Conservation (phyloP, 2,113 vertebrate species). For the Uria aalge region DNA sequence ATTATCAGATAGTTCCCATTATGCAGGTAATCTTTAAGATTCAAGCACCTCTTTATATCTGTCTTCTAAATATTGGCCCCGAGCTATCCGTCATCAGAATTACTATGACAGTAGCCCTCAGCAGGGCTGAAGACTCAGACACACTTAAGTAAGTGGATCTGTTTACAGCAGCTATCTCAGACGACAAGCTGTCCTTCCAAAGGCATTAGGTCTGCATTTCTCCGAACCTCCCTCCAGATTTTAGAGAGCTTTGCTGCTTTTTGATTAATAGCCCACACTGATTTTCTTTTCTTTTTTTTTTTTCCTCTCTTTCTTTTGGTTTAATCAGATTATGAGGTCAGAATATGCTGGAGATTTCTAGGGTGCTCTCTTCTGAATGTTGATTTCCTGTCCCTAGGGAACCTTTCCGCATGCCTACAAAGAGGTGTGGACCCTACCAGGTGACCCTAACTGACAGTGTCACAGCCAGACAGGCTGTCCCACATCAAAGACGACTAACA, state of each 20-base stretch:
- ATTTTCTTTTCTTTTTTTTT: not conserved
- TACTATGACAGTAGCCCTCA: not conserved
- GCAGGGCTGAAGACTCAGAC: not conserved
- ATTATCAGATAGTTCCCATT: not conserved
- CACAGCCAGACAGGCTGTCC: not conserved
- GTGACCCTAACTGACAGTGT: not conserved
- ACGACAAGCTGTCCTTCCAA: not conserved
- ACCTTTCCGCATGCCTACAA: not conserved
- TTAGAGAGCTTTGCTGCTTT: not conserved
- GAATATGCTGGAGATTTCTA: not conserved
- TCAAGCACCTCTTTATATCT: not conserved
- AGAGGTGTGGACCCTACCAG: not conserved
- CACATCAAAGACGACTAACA: not conserved
- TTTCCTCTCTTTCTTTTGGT: too few species aligned
- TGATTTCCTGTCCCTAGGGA: not conserved
- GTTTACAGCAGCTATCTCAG: not conserved
- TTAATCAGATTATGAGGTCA: not conserved
- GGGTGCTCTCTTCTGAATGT: not conserved
- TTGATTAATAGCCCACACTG: not conserved
- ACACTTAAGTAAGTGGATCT: not conserved
- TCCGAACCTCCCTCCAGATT: not conserved
- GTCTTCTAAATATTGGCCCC: not conserved
- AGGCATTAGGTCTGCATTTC: not conserved
- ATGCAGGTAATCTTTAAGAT: not conserved
- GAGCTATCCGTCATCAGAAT: not conserved